Conservation (phyloP, 2,888 invertebrate species). For the Tipula lateralis region DNA sequence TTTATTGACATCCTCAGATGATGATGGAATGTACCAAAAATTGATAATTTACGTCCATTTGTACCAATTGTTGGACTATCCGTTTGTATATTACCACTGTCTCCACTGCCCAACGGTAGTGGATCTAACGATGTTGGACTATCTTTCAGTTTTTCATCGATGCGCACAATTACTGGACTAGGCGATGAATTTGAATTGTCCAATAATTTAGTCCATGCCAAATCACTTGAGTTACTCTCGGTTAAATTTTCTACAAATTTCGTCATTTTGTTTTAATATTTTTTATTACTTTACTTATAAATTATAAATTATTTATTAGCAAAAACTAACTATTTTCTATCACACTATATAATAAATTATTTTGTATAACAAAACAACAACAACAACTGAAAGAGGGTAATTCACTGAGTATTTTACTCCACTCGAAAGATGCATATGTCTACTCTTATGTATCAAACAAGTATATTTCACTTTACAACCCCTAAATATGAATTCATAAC, state of each 20-base stretch:
- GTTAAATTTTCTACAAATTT: slow-evolving; percentile 47
- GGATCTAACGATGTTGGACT: slow-evolving; percentile 39
- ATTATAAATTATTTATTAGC: not conserved
- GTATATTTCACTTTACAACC: not conserved
- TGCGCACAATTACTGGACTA: slow-evolving; percentile 30
- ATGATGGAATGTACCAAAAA: slow-evolving; percentile 48
- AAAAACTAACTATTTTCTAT: not conserved
- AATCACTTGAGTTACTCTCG: slow-evolving; percentile 42
- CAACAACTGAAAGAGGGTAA: not conserved
- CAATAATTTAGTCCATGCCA: slow-evolving; percentile 48
- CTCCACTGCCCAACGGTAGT: slow-evolving; percentile 20
- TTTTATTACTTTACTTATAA: too few species aligned
- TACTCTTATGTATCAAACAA: not conserved
- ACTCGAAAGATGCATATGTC: not conserved
- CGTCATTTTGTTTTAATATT: not conserved
- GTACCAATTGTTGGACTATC: not conserved
- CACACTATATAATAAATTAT: not conserved
- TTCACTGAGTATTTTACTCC: not conserved
- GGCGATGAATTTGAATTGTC: slow-evolving; percentile 37
- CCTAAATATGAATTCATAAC: not conserved
- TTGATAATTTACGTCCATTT: slow-evolving; percentile 44
- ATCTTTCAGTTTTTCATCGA: slow-evolving; percentile 39
- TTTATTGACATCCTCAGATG: slow-evolving; percentile 48
- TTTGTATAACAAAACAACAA: slow-evolving; percentile 26
- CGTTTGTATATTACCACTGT: not conserved